Evolutionary conservation across 64 coral and sea anemone genomes (phyloP).

Genomic region (Pocillopora damicornis): DNA sequence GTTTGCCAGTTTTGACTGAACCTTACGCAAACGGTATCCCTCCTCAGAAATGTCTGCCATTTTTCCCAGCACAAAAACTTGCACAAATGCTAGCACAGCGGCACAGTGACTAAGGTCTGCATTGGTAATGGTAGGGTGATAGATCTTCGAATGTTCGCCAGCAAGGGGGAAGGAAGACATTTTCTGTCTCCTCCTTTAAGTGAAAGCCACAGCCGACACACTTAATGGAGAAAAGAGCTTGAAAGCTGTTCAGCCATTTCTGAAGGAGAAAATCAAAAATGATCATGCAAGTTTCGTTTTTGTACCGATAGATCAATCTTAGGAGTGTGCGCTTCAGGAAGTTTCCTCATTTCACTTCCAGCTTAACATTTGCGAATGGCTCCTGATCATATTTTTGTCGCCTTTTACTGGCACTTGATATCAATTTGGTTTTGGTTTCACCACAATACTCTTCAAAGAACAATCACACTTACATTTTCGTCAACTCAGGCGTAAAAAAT

Average conservation of each 20-base stretch:
- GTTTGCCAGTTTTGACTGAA: not conserved
- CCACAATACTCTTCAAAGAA: no score
- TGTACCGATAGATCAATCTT: no score
- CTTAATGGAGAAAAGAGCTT: constrained; percentile 64
- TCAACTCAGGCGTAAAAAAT: no score
- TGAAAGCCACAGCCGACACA: constrained; percentile 62
- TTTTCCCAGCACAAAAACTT: not conserved
- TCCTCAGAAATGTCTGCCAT: not conserved
- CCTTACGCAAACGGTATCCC: no score
- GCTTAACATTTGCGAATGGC: no score
- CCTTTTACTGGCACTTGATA: no score
- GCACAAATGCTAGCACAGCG: not conserved
- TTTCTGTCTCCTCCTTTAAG: constrained; percentile 64
- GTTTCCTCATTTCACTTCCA: no score
- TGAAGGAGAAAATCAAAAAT: constrained; percentile 29
- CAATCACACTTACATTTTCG: no score
- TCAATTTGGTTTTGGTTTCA: no score
- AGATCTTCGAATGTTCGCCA: constrained; percentile 68
- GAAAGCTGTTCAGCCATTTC: constrained; percentile 87
- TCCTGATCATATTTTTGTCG: no score
- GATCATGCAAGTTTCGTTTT: not conserved
- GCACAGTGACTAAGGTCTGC: constrained; percentile 15
- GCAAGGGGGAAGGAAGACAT: constrained; percentile 60
- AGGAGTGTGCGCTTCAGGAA: no score
- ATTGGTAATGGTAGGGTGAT: constrained; percentile 64